Base-by-base conservation (phyloP, 2,113 vertebrate genomes). In the Tinamus guttatus region DNA sequence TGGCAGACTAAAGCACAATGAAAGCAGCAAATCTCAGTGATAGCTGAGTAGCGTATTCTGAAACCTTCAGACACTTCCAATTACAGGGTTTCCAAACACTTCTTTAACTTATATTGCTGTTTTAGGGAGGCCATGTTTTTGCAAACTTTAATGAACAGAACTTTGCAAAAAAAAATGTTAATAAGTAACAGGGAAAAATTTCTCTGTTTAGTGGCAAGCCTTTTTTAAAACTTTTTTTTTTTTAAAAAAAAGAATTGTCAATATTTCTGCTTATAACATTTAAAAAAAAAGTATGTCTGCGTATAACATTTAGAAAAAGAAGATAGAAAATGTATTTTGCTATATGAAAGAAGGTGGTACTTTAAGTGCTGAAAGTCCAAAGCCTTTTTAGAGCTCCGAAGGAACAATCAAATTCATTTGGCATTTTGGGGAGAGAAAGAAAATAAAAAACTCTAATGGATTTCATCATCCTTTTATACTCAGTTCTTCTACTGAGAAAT, bases 1-100 rank as follows among this genome's bases (percentile, higher is more conserved):
- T 92, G 89, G 87, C 90, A 97, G 67, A 90, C 62, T 94, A 82
- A 92, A 93, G 68, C 21, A 95, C 68, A 93, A 74, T 67, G 86
- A 92, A 95, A 96, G 73, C 87, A 87, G 49, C 65, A 91, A 96
- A 96, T 56, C 64, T 89, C 81, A 79, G 5, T 89, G 71, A 93
- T 64, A 90, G 76, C 51, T 78, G 81, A 95, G 75, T n/a, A 86
- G 64, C 36, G 41, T 74, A 85, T 92, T 83, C 75, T 87, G 68
- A 92, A 95, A 81, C 40, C 18, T 77, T 74, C 91, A 93, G 73
- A 80, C 80, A 85, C 62, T 92, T 93, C 83, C 86, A 96, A 70
- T 96, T 96, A 87, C 69, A 69, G n/a, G 41, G 22, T 86, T 96
- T 95, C 45, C 60, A 92, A 87, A 86, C 34, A 43, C 7, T 74